Base-by-base conservation (phyloP, 2,113 vertebrate species). In the Octodon degus region DNA sequence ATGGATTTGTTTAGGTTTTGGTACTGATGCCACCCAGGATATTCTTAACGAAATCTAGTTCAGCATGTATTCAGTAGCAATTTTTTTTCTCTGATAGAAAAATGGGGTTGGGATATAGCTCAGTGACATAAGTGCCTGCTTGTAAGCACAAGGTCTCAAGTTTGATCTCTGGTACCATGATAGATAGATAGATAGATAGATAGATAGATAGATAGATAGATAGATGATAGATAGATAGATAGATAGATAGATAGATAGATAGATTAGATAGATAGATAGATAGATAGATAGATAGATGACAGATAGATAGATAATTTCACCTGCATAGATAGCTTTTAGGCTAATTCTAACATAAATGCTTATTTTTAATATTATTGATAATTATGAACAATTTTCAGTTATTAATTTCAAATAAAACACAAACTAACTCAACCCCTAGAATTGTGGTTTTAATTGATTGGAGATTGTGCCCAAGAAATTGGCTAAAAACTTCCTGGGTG, bases 31-130 rank as follows among this genome's bases (percentile, higher is more conserved):
- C 72, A 2, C 43, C 43, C 19, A 16, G 40, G 20, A 4, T 77
- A 95, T 89, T 91, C 60, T 82, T 74, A 62, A 76, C 25, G 4
- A 86, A 55, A 81, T 16, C 63, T 90, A 72, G 25, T 76, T 90
- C 32, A 95, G 4, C 30, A 77, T 27, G 2, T 37, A 89, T 72
- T 85, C 24, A 92, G 5, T 40, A 55, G 65, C 37, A 72, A 13
- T 7, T 40, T 40, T 94, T 94, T 93, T 76, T 32, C 10, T 85
- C 7, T 82, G 22, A 47, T 85, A 91, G 40, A 77, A 62, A 86
- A 89, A 20, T 4, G 16, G 55, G 16, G 16, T 16, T 58, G 55
- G 55, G 55, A 58, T 58, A 58, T 58, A 58, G 55, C 55, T 19
- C 55, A 58, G 55, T 58, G 55, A 16, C 55, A 58, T 19, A 19